Conservation (phyloP, 2,888 invertebrate genomes). For the Emmelina monodactyla region DNA sequence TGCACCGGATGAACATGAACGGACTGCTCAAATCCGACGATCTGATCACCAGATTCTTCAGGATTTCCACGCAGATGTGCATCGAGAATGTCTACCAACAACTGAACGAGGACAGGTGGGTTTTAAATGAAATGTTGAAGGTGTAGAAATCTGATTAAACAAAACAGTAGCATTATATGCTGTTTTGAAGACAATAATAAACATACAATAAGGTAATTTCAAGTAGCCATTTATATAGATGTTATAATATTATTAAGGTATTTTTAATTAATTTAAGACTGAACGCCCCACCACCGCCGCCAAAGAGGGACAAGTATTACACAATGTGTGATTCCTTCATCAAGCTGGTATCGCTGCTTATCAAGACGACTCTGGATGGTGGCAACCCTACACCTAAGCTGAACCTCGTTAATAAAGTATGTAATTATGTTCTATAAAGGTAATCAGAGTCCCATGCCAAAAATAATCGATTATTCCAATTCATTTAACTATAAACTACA, state of each 20-base stretch:
- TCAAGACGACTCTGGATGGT: conserved; percentile 91
- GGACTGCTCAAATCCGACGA: conserved; percentile 97
- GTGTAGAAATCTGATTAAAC: no score
- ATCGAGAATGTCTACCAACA: conserved; percentile 92
- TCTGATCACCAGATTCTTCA: conserved; percentile 95
- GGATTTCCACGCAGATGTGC: conserved; percentile 95
- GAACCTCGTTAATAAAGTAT: conserved; percentile 92
- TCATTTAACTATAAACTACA: no score
- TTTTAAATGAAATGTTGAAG: no score
- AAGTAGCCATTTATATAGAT: no score
- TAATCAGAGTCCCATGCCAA: no score
- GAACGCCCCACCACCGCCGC: conserved; percentile 69
- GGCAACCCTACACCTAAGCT: conserved; percentile 95
- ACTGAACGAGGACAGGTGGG: conserved; percentile 72
- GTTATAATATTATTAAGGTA: background rate
- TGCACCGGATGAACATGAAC: conserved; percentile 92
- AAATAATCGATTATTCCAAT: no score
- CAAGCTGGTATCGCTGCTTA: conserved; percentile 90
- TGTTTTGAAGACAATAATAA: background rate
- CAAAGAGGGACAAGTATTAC: conserved; percentile 87
- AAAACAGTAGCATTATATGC: background rate
- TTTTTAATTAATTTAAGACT: conserved; percentile 24
- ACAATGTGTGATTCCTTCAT: conserved; percentile 96
- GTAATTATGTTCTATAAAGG: no score
- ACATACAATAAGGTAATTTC: no score